Evolutionary conservation across 2,888 invertebrate genomes (phyloP).

Genomic region (Pantelozetes paolii): DNA sequence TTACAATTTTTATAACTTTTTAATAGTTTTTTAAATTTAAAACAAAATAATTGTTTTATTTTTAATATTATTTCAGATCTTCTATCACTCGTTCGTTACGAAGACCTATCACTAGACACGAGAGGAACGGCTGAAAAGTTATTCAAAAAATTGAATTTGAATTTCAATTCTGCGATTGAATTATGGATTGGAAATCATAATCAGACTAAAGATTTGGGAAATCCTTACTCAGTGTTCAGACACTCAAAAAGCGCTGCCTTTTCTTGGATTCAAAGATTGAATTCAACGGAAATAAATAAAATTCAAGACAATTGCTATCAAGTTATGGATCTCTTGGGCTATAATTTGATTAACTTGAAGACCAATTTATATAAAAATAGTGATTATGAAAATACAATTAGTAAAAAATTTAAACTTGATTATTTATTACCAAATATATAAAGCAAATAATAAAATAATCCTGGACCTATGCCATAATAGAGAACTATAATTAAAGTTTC

Average conservation of each 20-base stretch:
- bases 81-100: constrained; percentile 45
- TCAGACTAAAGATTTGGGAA: background rate
- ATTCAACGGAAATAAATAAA: background rate
- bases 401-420: too few relatives aligned
- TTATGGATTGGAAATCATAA: constrained; percentile 35
- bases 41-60: background rate
- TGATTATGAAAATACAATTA: too few relatives aligned
- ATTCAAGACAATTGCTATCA: constrained; percentile 28
- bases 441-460: too few relatives aligned
- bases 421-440: too few relatives aligned
- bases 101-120: constrained; percentile 45
- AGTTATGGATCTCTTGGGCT: constrained; percentile 22
- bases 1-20: too few relatives aligned
- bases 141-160: constrained; percentile 43
- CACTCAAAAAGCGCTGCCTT: background rate
- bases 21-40: too few relatives aligned
- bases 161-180: constrained; percentile 24
- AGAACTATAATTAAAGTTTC: too few relatives aligned
- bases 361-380: too few relatives aligned
- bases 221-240: constrained; percentile 37
- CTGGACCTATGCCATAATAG: too few relatives aligned
- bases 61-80: background rate
- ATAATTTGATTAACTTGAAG: background rate
- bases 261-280: background rate
- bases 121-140: constrained; percentile 42